Percentiles rank a stretch among this genome's conserved stretches.
These are phyloP conservation scores for Sitta carolinensis DNA, from an alignment of 2,797 vertebrate genomes.

Conservation along the genomic window DNA sequence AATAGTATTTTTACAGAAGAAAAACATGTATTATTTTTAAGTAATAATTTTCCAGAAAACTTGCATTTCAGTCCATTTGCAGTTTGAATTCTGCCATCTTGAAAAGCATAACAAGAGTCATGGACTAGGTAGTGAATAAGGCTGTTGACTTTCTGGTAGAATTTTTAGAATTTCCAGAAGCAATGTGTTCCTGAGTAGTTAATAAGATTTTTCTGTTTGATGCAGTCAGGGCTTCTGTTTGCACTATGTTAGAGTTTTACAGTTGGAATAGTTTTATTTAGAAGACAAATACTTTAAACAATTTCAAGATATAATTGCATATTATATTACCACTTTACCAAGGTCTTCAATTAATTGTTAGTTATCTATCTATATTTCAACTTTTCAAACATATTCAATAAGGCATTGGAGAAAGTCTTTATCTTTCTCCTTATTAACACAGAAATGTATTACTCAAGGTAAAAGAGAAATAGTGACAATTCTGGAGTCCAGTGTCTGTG, in stretches of 20 bases:
- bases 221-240: background rate
- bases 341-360: background rate
- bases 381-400: constrained; percentile 5
- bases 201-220: background rate
- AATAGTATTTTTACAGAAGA: background rate
- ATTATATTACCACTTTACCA: background rate
- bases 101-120: background rate
- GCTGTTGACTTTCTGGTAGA: background rate
- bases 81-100: background rate
- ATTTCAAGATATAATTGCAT: background rate
- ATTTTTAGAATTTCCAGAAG: background rate
- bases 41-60: background rate
- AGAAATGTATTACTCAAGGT: background rate
- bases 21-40: background rate
- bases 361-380: background rate
- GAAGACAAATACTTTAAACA: background rate
- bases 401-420: background rate
- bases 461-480: background rate
- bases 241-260: background rate
- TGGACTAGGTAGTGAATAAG: background rate
- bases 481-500: background rate
- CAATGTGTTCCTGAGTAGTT: background rate
- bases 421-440: background rate
- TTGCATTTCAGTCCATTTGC: background rate
- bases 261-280: background rate